A percentile compares a stretch with the other conserved stretches of the same genome.
phyloP scores from a whole-genome alignment of 1,140 invertebrate species.

The Drosophila kikkawai region DNA sequence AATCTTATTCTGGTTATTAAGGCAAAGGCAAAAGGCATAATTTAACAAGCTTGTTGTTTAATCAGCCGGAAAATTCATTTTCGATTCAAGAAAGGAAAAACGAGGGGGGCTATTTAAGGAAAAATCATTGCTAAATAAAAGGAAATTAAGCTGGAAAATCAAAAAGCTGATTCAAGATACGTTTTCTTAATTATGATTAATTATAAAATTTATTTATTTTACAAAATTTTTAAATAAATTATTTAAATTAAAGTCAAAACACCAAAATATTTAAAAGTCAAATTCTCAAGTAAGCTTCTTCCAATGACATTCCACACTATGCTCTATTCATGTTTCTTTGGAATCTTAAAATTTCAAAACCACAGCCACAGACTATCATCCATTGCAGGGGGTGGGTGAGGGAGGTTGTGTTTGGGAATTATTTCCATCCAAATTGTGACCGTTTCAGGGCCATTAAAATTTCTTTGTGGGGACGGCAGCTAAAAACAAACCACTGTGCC shows the following conservation, averaged over 20 bases:
- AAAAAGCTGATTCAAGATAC: not conserved
- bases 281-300: not conserved
- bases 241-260: not conserved
- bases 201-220: too few relatives aligned
- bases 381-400: not conserved
- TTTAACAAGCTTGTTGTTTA: conserved; percentile 3
- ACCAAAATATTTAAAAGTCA: not conserved
- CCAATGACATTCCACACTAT: not conserved
- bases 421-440: conserved; percentile 22
- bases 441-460: conserved; percentile 43
- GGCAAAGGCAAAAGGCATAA: not conserved
- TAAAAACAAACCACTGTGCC: not conserved
- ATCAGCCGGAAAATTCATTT: conserved; percentile 15
- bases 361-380: conserved; percentile 12
- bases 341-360: conserved; percentile 16
- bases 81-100: not conserved
- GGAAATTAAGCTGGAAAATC: too few relatives aligned
- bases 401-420: not conserved
- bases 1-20: conserved; percentile 29
- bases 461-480: conserved; percentile 31
- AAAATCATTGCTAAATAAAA: not conserved
- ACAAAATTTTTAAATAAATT: too few relatives aligned
- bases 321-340: not conserved
- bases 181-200: not conserved
- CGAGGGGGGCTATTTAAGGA: not conserved